Percentiles rank a stretch among this genome's conserved stretches.
Evolutionary conservation across 2,113 vertebrate genomes (phyloP).

Genomic region (human (Homo sapiens)): GRCh38 chr12:122305001-122305500

Average conservation of each 20-base stretch:
- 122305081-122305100: conserved; percentile 59
- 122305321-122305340: background rate
- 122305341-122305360: background rate
- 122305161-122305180: background rate
- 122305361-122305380: background rate
- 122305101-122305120: conserved; percentile 57
- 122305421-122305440: background rate
- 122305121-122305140: conserved; percentile 76
- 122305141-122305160: conserved; percentile 70
- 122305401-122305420: background rate
- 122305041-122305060: conserved; percentile 65
- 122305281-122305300: background rate
- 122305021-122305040: conserved; percentile 70
- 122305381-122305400: no score
- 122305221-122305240: background rate
- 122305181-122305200: background rate
- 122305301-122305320: background rate
- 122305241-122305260: background rate
- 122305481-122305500: background rate
- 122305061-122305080: conserved; percentile 65
- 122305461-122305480: background rate
- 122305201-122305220: background rate
- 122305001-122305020: conserved; percentile 67
- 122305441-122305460: background rate
- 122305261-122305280: background rate